Percentiles rank a stretch among this genome's conserved stretches.
Evolutionary conservation across 2,113 vertebrate species (phyloP).

Genomic region (Hemiscyllium ocellatum): DNA sequence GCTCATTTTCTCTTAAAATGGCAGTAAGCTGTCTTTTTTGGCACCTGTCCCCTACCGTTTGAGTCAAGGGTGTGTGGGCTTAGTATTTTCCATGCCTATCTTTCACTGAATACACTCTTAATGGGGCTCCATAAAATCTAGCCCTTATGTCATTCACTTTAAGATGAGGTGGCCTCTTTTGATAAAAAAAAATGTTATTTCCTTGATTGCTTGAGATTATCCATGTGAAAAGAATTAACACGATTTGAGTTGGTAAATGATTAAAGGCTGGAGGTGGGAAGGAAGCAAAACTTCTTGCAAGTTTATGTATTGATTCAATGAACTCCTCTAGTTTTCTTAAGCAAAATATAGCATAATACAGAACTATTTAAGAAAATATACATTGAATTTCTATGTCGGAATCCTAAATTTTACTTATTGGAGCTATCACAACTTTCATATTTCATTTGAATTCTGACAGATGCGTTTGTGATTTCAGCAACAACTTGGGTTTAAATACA

Average conservation of each 20-base stretch:
- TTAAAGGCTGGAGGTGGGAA: background rate
- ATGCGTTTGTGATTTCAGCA: background rate
- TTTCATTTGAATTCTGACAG: background rate
- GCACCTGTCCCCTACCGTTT: too few species aligned
- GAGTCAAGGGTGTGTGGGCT: too few species aligned
- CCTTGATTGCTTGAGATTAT: background rate
- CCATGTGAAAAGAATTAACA: background rate
- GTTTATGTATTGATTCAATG: background rate
- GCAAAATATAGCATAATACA: background rate
- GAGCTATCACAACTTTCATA: background rate
- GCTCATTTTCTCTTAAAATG: too few species aligned
- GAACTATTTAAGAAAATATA: background rate
- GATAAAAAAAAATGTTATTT: background rate
- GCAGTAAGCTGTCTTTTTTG: too few species aligned
- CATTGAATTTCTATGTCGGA: background rate
- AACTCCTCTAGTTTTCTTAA: background rate
- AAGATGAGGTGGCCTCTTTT: background rate
- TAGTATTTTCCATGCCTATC: too few species aligned
- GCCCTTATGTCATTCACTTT: background rate
- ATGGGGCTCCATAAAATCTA: too few species aligned
- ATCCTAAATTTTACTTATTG: background rate
- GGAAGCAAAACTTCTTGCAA: background rate
- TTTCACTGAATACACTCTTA: too few species aligned
- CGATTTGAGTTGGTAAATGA: background rate
- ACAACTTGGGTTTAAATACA: background rate